Evolutionary conservation across 1,140 invertebrate genomes (phyloP).

Genomic region (Phthorimaea operculella): DNA sequence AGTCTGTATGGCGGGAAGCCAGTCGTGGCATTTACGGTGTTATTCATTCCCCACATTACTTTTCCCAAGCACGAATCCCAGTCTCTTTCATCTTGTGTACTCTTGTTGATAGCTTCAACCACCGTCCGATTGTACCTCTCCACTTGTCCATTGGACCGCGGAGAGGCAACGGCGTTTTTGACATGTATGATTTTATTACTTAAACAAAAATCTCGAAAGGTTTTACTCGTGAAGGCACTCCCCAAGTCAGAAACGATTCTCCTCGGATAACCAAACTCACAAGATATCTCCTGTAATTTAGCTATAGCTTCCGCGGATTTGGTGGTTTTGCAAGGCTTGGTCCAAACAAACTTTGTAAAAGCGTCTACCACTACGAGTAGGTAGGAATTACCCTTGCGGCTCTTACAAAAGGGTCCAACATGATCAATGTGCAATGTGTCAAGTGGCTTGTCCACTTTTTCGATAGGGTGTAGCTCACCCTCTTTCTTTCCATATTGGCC

Average conservation of each 20-base stretch:
- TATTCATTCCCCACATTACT: neutral
- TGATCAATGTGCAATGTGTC: conserved; percentile 22
- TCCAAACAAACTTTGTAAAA: conserved; percentile 2
- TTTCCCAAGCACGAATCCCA: neutral
- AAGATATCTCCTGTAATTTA: neutral
- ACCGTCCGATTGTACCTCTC: neutral
- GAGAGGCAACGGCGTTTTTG: neutral
- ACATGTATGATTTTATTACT: neutral
- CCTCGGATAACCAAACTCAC: neutral
- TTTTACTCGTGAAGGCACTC: neutral
- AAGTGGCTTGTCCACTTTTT: conserved; percentile 12
- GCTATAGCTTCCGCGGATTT: neutral
- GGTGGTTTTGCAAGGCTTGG: neutral
- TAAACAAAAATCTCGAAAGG: neutral
- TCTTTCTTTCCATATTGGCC: neutral
- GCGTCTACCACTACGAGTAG: neutral
- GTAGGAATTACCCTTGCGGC: neutral
- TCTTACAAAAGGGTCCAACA: conserved; percentile 17
- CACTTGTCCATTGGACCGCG: neutral
- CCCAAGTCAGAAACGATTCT: neutral
- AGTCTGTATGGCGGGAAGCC: neutral
- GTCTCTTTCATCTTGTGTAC: neutral
- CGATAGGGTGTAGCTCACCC: conserved; percentile 12
- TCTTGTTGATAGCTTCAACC: neutral
- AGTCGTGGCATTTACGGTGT: neutral